A percentile compares a stretch with the other conserved stretches of the same genome.
Evolutionary conservation across 64 coral and sea anemone genomes (phyloP).

Genomic region (Anthopleura sola): DNA sequence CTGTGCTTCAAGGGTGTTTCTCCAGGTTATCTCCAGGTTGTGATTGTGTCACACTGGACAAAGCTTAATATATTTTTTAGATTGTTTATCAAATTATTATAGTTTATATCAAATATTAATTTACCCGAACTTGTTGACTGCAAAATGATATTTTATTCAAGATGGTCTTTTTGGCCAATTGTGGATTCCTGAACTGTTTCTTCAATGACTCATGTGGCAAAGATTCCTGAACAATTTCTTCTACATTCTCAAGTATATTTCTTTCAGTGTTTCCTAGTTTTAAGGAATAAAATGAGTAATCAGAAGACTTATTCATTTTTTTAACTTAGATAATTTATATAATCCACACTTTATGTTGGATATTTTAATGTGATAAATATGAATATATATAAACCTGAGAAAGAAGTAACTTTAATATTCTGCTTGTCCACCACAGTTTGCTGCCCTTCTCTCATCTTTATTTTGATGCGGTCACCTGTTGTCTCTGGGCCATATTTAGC

Average conservation of each 20-base stretch:
- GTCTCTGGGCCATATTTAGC: constrained; percentile 23
- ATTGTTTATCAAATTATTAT: no score
- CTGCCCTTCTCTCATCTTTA: constrained; percentile 31
- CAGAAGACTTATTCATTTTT: background rate
- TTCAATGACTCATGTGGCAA: constrained; percentile 15
- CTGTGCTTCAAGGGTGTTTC: no score
- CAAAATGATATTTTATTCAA: constrained; percentile 34
- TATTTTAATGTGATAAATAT: no score
- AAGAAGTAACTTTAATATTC: constrained; percentile 25
- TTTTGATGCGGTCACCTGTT: constrained; percentile 4
- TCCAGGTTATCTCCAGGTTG: no score
- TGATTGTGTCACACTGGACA: no score
- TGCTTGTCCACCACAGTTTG: constrained; percentile 7
- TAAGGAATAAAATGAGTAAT: background rate
- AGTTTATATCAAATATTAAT: background rate
- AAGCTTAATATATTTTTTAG: no score
- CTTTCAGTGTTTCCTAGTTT: constrained; percentile 15
- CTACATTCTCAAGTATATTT: constrained; percentile 6
- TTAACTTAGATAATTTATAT: background rate
- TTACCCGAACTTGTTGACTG: constrained; percentile 13
- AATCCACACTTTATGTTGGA: no score
- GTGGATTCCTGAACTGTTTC: background rate
- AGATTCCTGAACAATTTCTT: constrained; percentile 25
- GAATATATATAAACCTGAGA: constrained; percentile 16
- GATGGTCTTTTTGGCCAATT: background rate